phyloP scores from a whole-genome alignment of 1,140 invertebrate species.

The Pinna nobilis region DNA sequence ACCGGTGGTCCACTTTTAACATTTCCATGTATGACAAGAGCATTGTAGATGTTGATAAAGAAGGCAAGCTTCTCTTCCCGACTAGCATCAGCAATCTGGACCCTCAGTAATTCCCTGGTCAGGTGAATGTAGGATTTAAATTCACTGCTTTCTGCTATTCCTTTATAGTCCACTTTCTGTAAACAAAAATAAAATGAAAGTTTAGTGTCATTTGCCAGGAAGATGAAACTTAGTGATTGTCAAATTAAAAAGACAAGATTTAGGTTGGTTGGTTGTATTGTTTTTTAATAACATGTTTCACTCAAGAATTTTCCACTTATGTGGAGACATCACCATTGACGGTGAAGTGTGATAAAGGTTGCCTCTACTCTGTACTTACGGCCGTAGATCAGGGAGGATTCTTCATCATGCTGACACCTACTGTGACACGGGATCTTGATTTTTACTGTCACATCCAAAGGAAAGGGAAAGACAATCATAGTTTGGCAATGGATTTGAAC shows the following conservation, averaged over 20 bases:
- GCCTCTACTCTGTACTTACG: constrained; percentile 30
- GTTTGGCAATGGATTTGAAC: too few species aligned
- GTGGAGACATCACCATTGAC: too few species aligned
- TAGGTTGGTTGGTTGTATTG: too few species aligned
- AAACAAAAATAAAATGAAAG: constrained; percentile 25
- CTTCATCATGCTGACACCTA: too few species aligned
- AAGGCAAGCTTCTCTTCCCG: constrained; percentile 74
- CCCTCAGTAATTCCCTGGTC: constrained; percentile 63
- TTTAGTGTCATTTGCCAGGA: not conserved
- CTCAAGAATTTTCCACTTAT: too few species aligned
- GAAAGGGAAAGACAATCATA: too few species aligned
- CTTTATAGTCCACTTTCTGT: constrained; percentile 69
- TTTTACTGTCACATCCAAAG: too few species aligned
- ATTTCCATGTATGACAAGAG: constrained; percentile 75
- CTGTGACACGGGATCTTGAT: too few species aligned
- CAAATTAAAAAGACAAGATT: too few species aligned
- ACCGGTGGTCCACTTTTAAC: constrained; percentile 70
- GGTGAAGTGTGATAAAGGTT: constrained; percentile 69
- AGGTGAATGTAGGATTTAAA: constrained; percentile 61
- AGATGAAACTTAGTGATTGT: too few species aligned
- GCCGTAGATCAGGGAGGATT: too few species aligned
- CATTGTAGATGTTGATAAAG: constrained; percentile 76
- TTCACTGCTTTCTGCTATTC: constrained; percentile 63
- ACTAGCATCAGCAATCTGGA: constrained; percentile 62
- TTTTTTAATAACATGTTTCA: too few species aligned